Evolutionary conservation across 2,888 invertebrate species (phyloP).

Genomic region (Loripinus fragilis): DNA sequence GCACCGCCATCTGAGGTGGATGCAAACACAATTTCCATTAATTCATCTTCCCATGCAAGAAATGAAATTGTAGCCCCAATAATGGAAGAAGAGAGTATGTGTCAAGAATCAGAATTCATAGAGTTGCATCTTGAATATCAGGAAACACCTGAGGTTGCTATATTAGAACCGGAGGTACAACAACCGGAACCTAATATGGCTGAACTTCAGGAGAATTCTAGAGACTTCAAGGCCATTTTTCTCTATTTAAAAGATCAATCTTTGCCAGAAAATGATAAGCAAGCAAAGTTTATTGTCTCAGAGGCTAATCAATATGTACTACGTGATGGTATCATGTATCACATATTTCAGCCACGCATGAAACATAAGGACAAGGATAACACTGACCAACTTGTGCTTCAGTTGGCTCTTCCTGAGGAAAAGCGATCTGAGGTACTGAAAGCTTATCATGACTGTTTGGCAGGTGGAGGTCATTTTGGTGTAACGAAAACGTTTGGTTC

Average conservation of each 20-base stretch:
- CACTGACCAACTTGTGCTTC: constrained; percentile 3
- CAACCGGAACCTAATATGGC: no score
- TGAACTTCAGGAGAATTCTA: constrained; percentile 30
- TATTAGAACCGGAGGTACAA: no score
- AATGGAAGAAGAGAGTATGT: no score
- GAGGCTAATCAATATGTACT: constrained; percentile 36
- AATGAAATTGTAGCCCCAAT: no score
- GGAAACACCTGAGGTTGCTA: no score
- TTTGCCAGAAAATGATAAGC: constrained; percentile 26
- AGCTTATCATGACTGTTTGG: constrained; percentile 20
- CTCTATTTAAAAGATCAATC: not conserved
- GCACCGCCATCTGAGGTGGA: not conserved
- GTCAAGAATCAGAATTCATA: no score
- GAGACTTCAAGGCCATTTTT: constrained; percentile 33
- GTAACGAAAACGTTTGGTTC: constrained; percentile 19
- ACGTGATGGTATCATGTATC: constrained; percentile 22
- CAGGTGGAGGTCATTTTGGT: constrained; percentile 27
- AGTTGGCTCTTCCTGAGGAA: constrained; percentile 29
- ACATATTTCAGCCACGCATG: constrained; percentile 32
- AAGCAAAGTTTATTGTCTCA: not conserved
- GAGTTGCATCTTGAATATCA: no score
- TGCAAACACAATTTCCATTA: not conserved
- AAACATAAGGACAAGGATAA: constrained; percentile 9
- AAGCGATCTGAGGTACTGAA: constrained; percentile 27
- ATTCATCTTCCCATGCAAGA: no score